A percentile compares a stretch with the other conserved stretches of the same genome.
Evolutionary conservation across 2,888 invertebrate species (phyloP).

Genomic region (Ochropleura plecta): DNA sequence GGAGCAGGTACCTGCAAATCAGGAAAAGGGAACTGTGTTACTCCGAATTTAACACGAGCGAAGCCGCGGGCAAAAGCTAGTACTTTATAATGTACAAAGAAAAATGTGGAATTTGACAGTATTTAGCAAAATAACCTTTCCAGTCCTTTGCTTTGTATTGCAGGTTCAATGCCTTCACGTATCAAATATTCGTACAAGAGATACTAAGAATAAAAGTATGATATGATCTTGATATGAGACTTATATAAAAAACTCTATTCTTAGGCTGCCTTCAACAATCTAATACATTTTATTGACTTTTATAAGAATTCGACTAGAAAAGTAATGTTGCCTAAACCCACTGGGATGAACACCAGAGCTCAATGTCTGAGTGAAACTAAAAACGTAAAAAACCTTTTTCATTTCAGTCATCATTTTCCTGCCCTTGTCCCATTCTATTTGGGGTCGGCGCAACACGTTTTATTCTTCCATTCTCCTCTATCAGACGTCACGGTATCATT

Average conservation of each 20-base stretch:
- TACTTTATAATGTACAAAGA: too few relatives aligned
- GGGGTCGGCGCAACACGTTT: too few relatives aligned
- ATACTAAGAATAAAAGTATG: not conserved
- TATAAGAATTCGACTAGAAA: slow-evolving; percentile 15
- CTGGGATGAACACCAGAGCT: slow-evolving; percentile 14
- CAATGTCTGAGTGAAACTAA: slow-evolving; percentile 17
- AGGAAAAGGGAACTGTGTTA: too few relatives aligned
- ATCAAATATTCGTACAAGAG: slow-evolving; percentile 16
- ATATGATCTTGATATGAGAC: not conserved
- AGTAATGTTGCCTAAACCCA: not conserved
- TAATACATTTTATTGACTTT: slow-evolving; percentile 34
- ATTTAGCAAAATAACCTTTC: not conserved
- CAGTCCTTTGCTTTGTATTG: not conserved
- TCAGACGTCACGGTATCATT: too few relatives aligned
- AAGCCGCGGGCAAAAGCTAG: too few relatives aligned
- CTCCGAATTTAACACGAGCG: too few relatives aligned
- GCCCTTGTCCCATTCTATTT: too few relatives aligned
- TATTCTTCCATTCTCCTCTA: too few relatives aligned
- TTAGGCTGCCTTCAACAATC: not conserved
- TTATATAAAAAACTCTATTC: not conserved
- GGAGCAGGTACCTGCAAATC: too few relatives aligned
- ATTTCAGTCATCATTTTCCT: not conserved
- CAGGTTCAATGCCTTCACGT: slow-evolving; percentile 15
- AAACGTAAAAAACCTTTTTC: slow-evolving; percentile 1
- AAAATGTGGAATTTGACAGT: not conserved